phyloP scores from a whole-genome alignment of 2,888 invertebrate genomes.

The Spodoptera exigua region DNA sequence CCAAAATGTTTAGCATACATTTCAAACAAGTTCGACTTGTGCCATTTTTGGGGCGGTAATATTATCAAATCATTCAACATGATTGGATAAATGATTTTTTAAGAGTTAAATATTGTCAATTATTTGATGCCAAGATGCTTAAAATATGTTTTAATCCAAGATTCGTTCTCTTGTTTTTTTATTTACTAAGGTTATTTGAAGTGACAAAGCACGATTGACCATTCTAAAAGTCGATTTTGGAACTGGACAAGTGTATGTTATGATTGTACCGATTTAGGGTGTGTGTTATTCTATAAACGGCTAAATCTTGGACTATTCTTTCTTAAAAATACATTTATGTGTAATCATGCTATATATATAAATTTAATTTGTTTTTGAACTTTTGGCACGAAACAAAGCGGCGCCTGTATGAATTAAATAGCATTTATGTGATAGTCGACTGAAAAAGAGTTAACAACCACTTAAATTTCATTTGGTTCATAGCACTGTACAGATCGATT shows the following conservation, averaged over 20 bases:
- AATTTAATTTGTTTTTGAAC: too few relatives aligned
- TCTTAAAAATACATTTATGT: too few relatives aligned
- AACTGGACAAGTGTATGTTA: too few relatives aligned
- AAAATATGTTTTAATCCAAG: conserved; percentile 29
- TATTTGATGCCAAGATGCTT: conserved; percentile 26
- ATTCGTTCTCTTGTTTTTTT: conserved; percentile 47
- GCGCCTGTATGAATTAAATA: too few relatives aligned
- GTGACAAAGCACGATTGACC: not conserved
- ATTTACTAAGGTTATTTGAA: conserved; percentile 3
- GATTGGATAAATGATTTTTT: conserved; percentile 19
- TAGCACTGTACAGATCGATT: too few relatives aligned
- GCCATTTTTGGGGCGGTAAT: conserved; percentile 69
- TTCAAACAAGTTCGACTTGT: conserved; percentile 67
- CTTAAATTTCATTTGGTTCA: too few relatives aligned
- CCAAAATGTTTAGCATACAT: conserved; percentile 62
- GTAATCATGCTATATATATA: too few relatives aligned
- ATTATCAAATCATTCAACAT: conserved; percentile 30
- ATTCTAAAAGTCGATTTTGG: conserved; percentile 4
- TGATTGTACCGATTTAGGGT: not conserved
- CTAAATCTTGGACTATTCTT: not conserved
- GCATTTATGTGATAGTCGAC: too few relatives aligned
- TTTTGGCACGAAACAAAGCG: too few relatives aligned
- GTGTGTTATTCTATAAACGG: not conserved
- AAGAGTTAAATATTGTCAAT: conserved; percentile 27
- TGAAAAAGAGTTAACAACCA: too few relatives aligned